Evolutionary conservation across 1,140 invertebrate species (phyloP).

Genomic region (Temnothorax curvispinosus): DNA sequence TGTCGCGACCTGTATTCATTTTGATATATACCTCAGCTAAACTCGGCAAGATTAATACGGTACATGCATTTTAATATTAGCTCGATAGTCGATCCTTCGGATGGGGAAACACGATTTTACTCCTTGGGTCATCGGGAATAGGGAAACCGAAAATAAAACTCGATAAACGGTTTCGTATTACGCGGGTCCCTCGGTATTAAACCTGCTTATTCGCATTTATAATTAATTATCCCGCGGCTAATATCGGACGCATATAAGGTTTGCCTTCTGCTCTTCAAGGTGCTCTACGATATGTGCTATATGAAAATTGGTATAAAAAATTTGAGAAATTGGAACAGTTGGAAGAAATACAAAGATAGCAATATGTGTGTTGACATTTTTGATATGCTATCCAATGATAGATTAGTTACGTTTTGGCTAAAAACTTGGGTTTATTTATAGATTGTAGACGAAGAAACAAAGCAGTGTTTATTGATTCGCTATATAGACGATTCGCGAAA

Average conservation of each 20-base stretch:
- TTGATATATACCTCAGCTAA: conserved; percentile 68
- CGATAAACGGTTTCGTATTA: conserved; percentile 51
- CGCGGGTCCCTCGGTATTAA: conserved; percentile 28
- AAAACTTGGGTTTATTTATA: neutral
- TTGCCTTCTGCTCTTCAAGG: neutral
- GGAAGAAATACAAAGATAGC: neutral
- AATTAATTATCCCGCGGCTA: conserved; percentile 41
- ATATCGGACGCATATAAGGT: conserved; percentile 28
- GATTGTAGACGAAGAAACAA: neutral
- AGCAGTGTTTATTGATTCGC: conserved; percentile 2
- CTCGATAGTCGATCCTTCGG: conserved; percentile 68
- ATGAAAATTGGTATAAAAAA: neutral
- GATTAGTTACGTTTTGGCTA: neutral
- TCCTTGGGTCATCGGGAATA: conserved; percentile 58
- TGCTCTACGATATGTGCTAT: neutral
- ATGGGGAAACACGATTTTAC: conserved; percentile 54
- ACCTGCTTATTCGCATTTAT: conserved; percentile 55
- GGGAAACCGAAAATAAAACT: conserved; percentile 68
- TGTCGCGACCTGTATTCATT: conserved; percentile 71
- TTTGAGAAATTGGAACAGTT: neutral
- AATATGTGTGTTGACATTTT: neutral
- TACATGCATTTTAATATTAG: conserved; percentile 72
- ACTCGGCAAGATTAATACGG: conserved; percentile 62
- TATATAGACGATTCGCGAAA: neutral
- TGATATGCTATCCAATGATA: neutral